Base-by-base conservation (phyloP, 2,797 vertebrate species). In the Gallinago solitaria region DNA sequence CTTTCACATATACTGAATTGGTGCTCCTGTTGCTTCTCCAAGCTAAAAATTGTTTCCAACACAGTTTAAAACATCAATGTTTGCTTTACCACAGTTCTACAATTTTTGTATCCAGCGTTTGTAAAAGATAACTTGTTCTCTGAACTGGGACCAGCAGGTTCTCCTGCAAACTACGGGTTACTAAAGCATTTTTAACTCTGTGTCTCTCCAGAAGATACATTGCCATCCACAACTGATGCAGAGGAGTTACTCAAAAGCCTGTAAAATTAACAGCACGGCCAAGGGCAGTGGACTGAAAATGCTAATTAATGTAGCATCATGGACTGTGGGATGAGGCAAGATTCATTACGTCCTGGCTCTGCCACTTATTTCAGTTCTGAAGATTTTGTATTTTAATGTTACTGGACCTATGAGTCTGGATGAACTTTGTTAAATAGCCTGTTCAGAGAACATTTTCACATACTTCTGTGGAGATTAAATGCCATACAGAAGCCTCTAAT, bases 181-280 rank as follows among this genome's bases (percentile, higher is more conserved):
- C 39, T 69, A 75, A 89, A 96, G 27, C 3, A 3, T 93, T 95
- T 95, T 95, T 64, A 87, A 86, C 30, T 83, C 56, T 28, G 6
- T 74, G 35, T 79, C 18, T 92, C 45, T 97, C 75, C 68, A 88
- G 60, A 88, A 83, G 71, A 95, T 90, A 92, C 50, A 37, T 89
- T 83, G 43, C 37, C 54, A 78, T 61, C 69, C 80, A 87, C 37
- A 86, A 74, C 25, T 93, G 87, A 95, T 75, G 70, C 48, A 93
- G 88, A 63, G 96, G 93, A 96, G 95, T 95, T 96, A 97, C 43
- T 95, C 63, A 76, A 64, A 87, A 91, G 83, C 92, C 89, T 91
- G 64, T 95, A 92, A 96, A 96, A 96, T 91, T 83, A 93, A 96
- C 84, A 94, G 35, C 68, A 88, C 75, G 83, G 85, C 79, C 68